Conservation (phyloP, 1,140 invertebrate species). For the Pseudomyrmex concolor region DNA sequence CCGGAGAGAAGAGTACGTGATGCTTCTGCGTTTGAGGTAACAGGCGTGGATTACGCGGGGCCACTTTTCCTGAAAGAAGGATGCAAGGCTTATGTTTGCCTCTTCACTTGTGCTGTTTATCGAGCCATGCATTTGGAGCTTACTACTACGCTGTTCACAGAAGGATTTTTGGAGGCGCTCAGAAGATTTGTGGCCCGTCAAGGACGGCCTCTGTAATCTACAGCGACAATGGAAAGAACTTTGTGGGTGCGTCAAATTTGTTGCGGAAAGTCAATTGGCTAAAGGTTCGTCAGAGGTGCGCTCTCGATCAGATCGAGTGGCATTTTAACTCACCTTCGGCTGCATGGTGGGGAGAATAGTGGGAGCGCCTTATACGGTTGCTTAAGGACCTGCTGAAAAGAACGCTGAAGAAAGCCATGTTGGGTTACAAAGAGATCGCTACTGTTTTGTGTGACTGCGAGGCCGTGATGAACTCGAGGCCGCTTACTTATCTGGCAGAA, state of each 20-base stretch:
- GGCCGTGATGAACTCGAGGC: background rate
- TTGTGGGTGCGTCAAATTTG: slow-evolving; percentile 10
- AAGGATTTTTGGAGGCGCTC: slow-evolving; percentile 63
- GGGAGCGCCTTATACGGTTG: slow-evolving; percentile 74
- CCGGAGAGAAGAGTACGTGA: slow-evolving; percentile 65
- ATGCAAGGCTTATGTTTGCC: slow-evolving; percentile 68
- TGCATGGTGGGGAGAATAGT: slow-evolving; percentile 78
- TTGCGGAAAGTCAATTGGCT: slow-evolving; percentile 66
- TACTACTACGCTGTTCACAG: slow-evolving; percentile 64
- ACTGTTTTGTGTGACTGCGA: background rate
- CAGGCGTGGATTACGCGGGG: slow-evolving; percentile 70
- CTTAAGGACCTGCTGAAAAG: slow-evolving; percentile 64
- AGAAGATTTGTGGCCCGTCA: slow-evolving; percentile 65
- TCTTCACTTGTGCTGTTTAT: slow-evolving; percentile 74
- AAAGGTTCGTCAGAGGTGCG: slow-evolving; percentile 41
- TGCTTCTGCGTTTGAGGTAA: slow-evolving; percentile 63
- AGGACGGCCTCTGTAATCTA: slow-evolving; percentile 68
- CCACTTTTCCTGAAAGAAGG: slow-evolving; percentile 58
- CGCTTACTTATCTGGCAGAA: background rate
- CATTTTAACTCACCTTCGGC: slow-evolving; percentile 77
- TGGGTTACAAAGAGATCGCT: background rate
- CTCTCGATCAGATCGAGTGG: slow-evolving; percentile 72
- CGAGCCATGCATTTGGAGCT: slow-evolving; percentile 73
- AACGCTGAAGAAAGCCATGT: slow-evolving; percentile 64
- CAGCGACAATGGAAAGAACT: background rate